Conservation (phyloP, 1,140 invertebrate species). For the Varroa destructor region DNA sequence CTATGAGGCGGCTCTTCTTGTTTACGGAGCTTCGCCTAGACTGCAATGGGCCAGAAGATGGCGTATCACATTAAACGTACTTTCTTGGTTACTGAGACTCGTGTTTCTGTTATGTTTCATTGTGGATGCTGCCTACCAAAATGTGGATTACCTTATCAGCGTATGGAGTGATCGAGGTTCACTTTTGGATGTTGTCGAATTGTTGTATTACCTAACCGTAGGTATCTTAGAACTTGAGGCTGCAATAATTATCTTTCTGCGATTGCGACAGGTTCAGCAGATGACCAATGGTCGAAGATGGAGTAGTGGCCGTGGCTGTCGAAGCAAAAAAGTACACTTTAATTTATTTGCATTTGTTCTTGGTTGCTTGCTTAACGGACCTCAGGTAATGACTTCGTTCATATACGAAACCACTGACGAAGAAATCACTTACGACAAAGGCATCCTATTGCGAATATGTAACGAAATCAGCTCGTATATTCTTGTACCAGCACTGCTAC, state of each 20-base stretch:
- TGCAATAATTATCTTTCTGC: not conserved
- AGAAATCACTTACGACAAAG: not conserved
- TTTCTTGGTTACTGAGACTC: too few relatives aligned
- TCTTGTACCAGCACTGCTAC: not conserved
- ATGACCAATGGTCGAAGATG: not conserved
- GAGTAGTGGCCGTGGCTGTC: not conserved
- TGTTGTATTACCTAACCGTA: conserved; percentile 8
- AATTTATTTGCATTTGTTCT: not conserved
- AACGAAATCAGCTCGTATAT: not conserved
- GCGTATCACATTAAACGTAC: too few relatives aligned
- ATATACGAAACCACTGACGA: not conserved
- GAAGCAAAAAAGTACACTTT: not conserved
- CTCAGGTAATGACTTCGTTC: not conserved
- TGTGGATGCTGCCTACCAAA: not conserved
- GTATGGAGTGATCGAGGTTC: not conserved
- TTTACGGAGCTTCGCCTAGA: too few relatives aligned
- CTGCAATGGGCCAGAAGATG: too few relatives aligned
- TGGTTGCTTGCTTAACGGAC: not conserved
- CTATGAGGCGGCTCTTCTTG: too few relatives aligned
- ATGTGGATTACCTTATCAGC: not conserved
- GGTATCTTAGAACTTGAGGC: conserved; percentile 9
- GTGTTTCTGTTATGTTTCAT: too few relatives aligned
- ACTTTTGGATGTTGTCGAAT: conserved; percentile 3
- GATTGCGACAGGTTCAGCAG: not conserved
- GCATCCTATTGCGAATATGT: not conserved